Evolutionary conservation across 2,113 vertebrate species (phyloP).

Genomic region (Campylorhamphus procurvoides): DNA sequence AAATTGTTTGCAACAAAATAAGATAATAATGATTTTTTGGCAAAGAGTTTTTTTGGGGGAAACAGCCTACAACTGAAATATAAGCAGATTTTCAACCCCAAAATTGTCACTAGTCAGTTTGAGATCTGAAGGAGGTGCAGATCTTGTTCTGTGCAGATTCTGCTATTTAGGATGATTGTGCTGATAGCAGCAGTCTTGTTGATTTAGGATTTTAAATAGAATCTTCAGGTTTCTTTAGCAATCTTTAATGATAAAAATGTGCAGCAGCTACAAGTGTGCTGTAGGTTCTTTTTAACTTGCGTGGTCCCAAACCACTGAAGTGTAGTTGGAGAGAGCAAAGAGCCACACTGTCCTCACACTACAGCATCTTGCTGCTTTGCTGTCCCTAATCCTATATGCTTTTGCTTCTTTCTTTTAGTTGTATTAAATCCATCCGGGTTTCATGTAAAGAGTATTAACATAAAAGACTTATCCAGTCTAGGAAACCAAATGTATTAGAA

Average conservation of each 20-base stretch:
- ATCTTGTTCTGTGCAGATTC: background rate
- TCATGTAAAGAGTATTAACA: background rate
- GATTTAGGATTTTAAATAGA: background rate
- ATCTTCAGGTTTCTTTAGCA: background rate
- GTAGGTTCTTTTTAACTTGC: background rate
- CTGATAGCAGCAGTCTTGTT: background rate
- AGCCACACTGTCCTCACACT: background rate
- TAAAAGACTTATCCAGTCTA: background rate
- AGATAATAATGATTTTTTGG: background rate
- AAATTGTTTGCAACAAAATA: background rate
- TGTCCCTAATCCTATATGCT: background rate
- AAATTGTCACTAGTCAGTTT: background rate
- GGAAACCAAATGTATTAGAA: background rate
- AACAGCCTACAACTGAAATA: background rate
- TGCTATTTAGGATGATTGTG: background rate
- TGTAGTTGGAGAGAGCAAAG: background rate
- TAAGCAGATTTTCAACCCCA: background rate
- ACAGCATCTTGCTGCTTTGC: background rate
- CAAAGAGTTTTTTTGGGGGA: background rate
- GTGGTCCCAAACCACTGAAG: background rate
- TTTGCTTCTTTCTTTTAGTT: background rate
- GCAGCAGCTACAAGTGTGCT: background rate
- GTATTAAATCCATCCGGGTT: background rate
- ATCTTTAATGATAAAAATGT: background rate
- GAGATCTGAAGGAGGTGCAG: background rate